phyloP scores from a whole-genome alignment of 2,113 vertebrate genomes.

The Neofelis nebulosa region DNA sequence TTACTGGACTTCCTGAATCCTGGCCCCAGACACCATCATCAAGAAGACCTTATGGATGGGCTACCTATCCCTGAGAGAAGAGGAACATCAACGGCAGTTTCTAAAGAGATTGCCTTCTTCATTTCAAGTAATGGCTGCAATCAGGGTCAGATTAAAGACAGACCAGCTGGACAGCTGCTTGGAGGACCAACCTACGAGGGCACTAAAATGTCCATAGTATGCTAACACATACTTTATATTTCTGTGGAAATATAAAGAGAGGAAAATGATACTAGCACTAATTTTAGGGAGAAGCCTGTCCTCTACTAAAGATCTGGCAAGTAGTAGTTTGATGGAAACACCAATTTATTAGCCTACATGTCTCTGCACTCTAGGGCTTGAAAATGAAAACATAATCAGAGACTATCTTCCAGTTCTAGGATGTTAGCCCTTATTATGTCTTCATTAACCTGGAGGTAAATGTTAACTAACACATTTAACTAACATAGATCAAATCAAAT shows the following conservation, averaged over 20 bases:
- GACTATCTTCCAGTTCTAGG: neutral
- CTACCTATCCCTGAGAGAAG: neutral
- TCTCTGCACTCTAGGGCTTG: neutral
- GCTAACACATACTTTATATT: neutral
- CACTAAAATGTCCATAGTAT: neutral
- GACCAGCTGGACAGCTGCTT: neutral
- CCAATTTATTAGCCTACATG: neutral
- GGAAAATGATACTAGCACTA: neutral
- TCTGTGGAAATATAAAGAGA: neutral
- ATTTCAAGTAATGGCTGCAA: neutral
- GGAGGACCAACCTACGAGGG: neutral
- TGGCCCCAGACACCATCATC: neutral
- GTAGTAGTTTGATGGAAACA: neutral
- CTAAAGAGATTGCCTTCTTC: constrained; percentile 7
- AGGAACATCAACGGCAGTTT: neutral
- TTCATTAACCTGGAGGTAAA: neutral
- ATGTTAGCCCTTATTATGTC: neutral
- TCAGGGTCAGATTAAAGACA: neutral
- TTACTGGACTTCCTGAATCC: neutral
- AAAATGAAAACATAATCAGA: neutral
- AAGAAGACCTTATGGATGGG: neutral
- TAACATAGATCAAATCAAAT: neutral
- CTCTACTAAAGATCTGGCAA: neutral
- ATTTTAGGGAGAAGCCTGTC: neutral
- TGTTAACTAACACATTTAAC: neutral